Base-by-base conservation (phyloP, 1,140 invertebrate genomes). In the Pogonognathellus flavescens region DNA sequence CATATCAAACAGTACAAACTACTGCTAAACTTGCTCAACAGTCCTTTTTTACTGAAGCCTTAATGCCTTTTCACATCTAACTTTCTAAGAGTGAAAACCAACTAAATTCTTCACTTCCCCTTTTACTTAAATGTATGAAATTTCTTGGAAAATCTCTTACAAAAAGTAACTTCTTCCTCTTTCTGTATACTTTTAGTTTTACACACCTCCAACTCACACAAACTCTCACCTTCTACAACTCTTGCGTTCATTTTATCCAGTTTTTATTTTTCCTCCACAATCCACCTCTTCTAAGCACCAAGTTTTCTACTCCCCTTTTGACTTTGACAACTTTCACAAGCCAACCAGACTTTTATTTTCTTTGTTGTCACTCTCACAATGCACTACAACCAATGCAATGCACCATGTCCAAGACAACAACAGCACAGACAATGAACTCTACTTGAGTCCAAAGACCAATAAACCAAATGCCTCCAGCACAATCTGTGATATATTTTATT, bases 81-180 rank as follows among this genome's bases (percentile, higher is more conserved):
- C 70, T 49, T 50, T 76, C 14, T 76, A 76, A 50, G 70, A 76
- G 13, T 31, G 70, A 50, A 76, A 76, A 76, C 41, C 70, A 76
- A 76, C 25, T 11, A 25, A 66, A 66, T 76, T 76, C 31, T 76
- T 76, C 31, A 76, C 70, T 76, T 49, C 41, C 62, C 62, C 62
- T 66, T 66, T 66, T 66, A 66, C 62, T 66, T 66, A 66, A 66
- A 25, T 66, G 25, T n/a, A 76, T 31, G 41, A 76, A 50, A 49
- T 31, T 76, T 76, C 70, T 76, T 49, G n/a, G 70, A 50, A 76
- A 76, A 76, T 76, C 25, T 76, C 70, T 31, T 31, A 76, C 70
- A 76, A 76, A 76, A 76, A 66, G 62, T 66, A 66, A 66, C 62
- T 66, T 66, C 70, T 76, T 76, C 31, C 70, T 76, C 49, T 49